Base-by-base conservation (phyloP, 2,888 invertebrate genomes). In the Gymnocheta viridis region DNA sequence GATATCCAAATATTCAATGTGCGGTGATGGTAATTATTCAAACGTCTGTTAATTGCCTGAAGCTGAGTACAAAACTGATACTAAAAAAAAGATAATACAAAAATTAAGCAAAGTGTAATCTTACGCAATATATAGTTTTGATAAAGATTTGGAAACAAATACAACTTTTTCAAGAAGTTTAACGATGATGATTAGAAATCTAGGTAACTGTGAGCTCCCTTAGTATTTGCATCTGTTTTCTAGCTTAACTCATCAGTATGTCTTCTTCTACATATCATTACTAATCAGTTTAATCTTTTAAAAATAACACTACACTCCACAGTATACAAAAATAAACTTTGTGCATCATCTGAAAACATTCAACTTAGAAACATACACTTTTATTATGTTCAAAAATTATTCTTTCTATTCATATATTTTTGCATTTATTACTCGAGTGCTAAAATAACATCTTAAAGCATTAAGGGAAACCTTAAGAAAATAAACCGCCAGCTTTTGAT, bases 391-490 rank as follows among this genome's bases (percentile, higher is more conserved):
- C 38, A 41, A 54, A 56, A 54, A 27, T 56, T 27, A 41, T 69
- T 47, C 47, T 7, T 47, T 24, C 29, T 19, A 22, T 66, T 41
- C 47, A 67, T 47, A n/a, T 44, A 49, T n/a, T n/a, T 32, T 51
- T 35, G 27, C 17, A 22, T 56, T n/a, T 10, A 62, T 27, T n/a
- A 10, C 19, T 5, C 64, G 58, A 72, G 56, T 72, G 72, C 47
- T 47, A 24, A 0, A 47, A 58, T 19, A 72, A 60, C 58, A 72
- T 29, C 47, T 19, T 27, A 70, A 62, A 62, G 51, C 24, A 51
- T 62, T 49, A 47, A 51, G 22, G 38, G 51, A 74, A 74, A 27
- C 62, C 73, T 74, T 51, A 51, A 51, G 38, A 74, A 74, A 74
- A 62, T 51, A 74, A 62, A 41, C 38, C 2, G 6, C 9, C 62